Percentiles rank a stretch among this genome's conserved stretches.
Evolutionary conservation across 1,140 invertebrate genomes (phyloP).

Genomic region (Drosophila bifasciata): DNA sequence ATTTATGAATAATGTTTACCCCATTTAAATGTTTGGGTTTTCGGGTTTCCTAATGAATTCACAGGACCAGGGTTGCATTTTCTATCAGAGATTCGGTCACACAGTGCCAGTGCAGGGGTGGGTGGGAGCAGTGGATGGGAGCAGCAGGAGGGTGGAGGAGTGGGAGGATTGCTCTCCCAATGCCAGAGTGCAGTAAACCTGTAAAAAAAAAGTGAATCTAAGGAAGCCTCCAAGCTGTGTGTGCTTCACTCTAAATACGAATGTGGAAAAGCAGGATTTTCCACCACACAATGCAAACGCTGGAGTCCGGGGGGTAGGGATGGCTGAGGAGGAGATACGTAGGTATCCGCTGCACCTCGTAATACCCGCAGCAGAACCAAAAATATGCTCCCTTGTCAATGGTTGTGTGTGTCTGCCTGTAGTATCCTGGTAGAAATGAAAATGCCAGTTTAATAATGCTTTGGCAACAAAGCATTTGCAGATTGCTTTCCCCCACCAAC

Average conservation of each 20-base stretch:
- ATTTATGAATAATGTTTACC: not conserved
- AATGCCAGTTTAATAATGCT: conserved; percentile 80
- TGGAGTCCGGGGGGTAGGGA: conserved; percentile 5
- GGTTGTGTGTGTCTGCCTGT: conserved; percentile 13
- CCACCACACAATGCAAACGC: conserved; percentile 41
- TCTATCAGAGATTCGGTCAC: conserved; percentile 2
- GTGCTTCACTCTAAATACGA: conserved; percentile 61
- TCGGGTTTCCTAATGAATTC: too few species aligned
- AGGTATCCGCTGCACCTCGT: not conserved
- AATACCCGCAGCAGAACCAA: conserved; percentile 32
- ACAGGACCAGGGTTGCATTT: too few species aligned
- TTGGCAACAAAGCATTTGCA: conserved; percentile 76
- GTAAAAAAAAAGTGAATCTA: conserved; percentile 41
- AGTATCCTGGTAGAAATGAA: conserved; percentile 64
- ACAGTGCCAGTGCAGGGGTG: conserved; percentile 1
- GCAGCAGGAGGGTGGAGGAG: conserved; percentile 9
- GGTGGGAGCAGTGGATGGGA: conserved; percentile 19
- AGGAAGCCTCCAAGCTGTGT: conserved; percentile 7
- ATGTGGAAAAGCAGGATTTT: conserved; percentile 58
- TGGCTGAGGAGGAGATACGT: too few species aligned
- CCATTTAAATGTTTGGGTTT: not conserved
- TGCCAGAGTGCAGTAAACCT: conserved; percentile 7
- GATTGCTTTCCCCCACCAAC: conserved; percentile 72
- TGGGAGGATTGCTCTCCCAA: too few species aligned
- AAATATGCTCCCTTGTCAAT: conserved; percentile 55